Evolutionary conservation across 1,140 invertebrate genomes (phyloP).

Genomic region (Drosophila hydei): DNA sequence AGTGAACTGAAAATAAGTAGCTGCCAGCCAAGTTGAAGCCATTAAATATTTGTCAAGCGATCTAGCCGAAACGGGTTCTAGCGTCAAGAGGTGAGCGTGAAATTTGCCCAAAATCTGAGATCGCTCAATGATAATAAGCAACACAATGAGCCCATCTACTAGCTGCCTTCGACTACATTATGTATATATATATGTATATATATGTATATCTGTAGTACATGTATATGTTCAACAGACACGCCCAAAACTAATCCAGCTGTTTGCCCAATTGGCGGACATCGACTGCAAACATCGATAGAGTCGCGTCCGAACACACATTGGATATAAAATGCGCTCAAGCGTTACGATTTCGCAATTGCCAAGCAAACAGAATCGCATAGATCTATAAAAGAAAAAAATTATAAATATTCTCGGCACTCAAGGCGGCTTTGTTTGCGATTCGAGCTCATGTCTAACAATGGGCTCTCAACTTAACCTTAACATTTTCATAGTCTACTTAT

Average conservation of each 20-base stretch:
- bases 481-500: constrained; percentile 20
- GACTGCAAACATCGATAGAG: constrained; percentile 49
- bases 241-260: constrained; percentile 55
- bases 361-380: constrained; percentile 61
- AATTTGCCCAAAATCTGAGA: constrained; percentile 53
- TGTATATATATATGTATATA: background rate
- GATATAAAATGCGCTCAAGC: constrained; percentile 65
- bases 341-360: constrained; percentile 70
- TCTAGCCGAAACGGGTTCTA: constrained; percentile 51
- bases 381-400: constrained; percentile 29
- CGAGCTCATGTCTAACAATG: constrained; percentile 1
- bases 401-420: constrained; percentile 27
- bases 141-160: constrained; percentile 41
- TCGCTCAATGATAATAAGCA: constrained; percentile 56
- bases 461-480: constrained; percentile 31
- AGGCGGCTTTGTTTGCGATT: constrained; percentile 4
- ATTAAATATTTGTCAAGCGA: constrained; percentile 54
- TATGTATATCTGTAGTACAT: background rate
- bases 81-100: constrained; percentile 39
- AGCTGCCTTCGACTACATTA: constrained; percentile 22
- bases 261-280: constrained; percentile 50
- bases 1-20: constrained; percentile 25
- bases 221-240: constrained; percentile 40
- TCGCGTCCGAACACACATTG: constrained; percentile 42
- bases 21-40: constrained; percentile 21